Percentiles rank a stretch among this genome's conserved stretches.
Conservation (phyloP, 2,888 invertebrate genomes). For the Acrobasis consociella region DNA sequence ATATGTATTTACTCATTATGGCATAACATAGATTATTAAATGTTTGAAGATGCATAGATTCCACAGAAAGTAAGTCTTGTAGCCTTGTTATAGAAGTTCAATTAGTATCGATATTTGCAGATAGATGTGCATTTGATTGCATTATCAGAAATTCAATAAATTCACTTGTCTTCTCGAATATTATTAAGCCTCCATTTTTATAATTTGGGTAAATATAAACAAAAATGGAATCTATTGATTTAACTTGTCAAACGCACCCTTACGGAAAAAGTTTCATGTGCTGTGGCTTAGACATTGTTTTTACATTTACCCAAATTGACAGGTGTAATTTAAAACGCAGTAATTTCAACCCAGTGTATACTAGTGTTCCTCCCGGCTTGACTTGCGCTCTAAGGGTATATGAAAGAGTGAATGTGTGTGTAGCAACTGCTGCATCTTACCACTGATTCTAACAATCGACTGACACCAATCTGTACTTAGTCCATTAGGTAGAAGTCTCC, state of each 20-base stretch:
- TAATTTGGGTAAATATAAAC: neutral
- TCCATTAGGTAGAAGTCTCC: constrained; percentile 65
- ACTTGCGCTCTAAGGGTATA: neutral
- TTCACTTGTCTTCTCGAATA: neutral
- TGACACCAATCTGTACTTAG: constrained; percentile 69
- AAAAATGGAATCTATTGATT: neutral
- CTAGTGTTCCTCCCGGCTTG: neutral
- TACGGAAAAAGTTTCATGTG: neutral
- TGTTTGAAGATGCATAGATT: neutral
- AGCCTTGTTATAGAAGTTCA: constrained; percentile 2
- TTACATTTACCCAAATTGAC: no score
- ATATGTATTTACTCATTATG: neutral
- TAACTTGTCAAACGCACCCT: neutral
- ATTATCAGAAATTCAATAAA: neutral
- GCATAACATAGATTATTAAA: neutral
- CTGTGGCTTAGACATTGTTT: no score
- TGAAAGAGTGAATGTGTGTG: constrained; percentile 7
- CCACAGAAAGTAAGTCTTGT: neutral
- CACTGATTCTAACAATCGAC: constrained; percentile 55
- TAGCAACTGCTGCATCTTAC: constrained; percentile 41
- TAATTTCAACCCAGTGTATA: neutral
- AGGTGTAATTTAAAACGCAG: no score
- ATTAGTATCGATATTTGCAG: neutral
- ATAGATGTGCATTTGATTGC: neutral
- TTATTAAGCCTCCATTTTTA: neutral